phyloP scores from a whole-genome alignment of 2,888 invertebrate species.

The Apotomis capreana region DNA sequence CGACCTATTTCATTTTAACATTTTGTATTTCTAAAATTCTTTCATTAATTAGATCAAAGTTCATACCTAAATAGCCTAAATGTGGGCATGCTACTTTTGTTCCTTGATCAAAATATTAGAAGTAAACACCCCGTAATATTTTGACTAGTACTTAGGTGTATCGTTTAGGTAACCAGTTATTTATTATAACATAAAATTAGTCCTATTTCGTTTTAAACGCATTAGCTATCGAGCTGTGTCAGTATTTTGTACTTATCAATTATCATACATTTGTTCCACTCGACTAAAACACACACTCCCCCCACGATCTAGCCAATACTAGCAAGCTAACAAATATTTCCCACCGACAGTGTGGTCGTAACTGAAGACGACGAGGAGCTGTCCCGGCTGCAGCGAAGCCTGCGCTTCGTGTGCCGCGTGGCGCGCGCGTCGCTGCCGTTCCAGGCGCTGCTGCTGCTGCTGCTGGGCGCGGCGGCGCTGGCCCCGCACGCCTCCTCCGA shows the following conservation, averaged over 20 bases:
- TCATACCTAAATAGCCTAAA: background rate
- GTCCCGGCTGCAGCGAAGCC: slow-evolving; percentile 85
- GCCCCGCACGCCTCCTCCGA: slow-evolving; percentile 94
- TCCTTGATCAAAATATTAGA: background rate
- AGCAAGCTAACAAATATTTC: background rate
- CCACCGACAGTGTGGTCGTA: slow-evolving; percentile 58
- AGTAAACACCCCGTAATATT: too few species aligned
- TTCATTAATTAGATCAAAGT: background rate
- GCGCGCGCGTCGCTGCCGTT: slow-evolving; percentile 96
- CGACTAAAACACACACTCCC: too few species aligned
- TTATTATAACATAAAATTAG: too few species aligned
- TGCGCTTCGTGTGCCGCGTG: slow-evolving; percentile 94
- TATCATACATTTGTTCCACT: too few species aligned
- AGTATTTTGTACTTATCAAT: too few species aligned
- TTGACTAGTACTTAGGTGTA: too few species aligned
- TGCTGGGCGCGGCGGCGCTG: slow-evolving; percentile 96
- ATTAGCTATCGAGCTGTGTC: too few species aligned
- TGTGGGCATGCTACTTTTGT: background rate
- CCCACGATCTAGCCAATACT: background rate
- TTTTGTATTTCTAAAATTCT: background rate
- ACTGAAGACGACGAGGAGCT: slow-evolving; percentile 64
- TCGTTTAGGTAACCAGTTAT: too few species aligned
- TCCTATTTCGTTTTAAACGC: too few species aligned
- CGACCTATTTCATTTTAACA: background rate
- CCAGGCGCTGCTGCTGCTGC: slow-evolving; percentile 95